Base-by-base conservation (phyloP, 2,797 vertebrate genomes). In the Poeciliopsis turneri region DNA sequence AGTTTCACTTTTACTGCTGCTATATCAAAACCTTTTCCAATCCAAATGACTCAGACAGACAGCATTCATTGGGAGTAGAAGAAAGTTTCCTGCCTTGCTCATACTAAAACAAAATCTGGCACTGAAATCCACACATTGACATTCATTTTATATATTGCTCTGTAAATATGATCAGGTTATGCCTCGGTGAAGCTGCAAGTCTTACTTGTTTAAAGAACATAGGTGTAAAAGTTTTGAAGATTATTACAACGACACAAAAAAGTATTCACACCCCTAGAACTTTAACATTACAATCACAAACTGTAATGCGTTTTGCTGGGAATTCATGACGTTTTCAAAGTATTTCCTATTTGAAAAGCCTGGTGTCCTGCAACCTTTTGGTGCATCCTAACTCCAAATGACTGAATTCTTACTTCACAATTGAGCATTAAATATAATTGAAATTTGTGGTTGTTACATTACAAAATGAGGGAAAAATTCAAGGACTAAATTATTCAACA, bases 1-100 rank as follows among this genome's bases (percentile, higher is more conserved):
- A 73, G 73, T 51, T 57, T 79, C 71, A 69, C 30, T 81, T 78
- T 72, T 78, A 10, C 43, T 33, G 5, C 59, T 82, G 69, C 23
- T 1, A 43, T 12, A 9, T 5, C 36, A 43, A 39, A 69, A 45
- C 11, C 4, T 70, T 70, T 70, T 28, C 25, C 7, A 46, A 70
- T 28, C 12, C 12, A 59, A 28, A 59, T 5, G n/a, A 59, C 12
- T 59, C 55, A 30, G 55, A 15, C 12, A 57, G 55, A n/a, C 53
- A 57, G 25, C 25, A 28, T 57, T 57, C n/a, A 5, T 57, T n/a
- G 10, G 11, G 11, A 57, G 28, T 28, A n/a, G 11, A 28, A 57
- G 53, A 28, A 57, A 28, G n/a, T 28, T 57, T 28, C 0, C 25
- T 57, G 53, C 25, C 53, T 28, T 1, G 3, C 53, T n/a, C 4